A percentile compares a stretch with the other conserved stretches of the same genome.
Evolutionary conservation across 2,888 invertebrate species (phyloP).

Genomic region (Spicauda simplicius): DNA sequence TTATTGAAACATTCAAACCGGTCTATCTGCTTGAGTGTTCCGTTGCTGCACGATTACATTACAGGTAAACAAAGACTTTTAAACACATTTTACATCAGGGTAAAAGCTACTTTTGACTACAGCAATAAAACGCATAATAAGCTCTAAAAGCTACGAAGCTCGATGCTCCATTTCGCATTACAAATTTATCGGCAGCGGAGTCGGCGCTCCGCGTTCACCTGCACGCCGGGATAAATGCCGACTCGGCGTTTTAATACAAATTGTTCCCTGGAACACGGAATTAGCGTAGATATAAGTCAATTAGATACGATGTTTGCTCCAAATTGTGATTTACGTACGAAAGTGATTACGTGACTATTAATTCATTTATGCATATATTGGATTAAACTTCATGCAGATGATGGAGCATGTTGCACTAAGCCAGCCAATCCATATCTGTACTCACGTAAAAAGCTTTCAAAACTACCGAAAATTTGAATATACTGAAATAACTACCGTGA

Average conservation of each 20-base stretch:
- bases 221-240: constrained; percentile 1
- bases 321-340: background rate
- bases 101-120: background rate
- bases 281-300: constrained; percentile 5
- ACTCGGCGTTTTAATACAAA: constrained; percentile 25
- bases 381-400: no score
- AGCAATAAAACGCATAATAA: constrained; percentile 23
- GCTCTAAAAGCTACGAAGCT: constrained; percentile 6
- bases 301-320: background rate
- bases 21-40: no score
- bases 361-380: no score
- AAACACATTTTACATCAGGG: background rate
- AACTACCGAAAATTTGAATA: no score
- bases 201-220: constrained; percentile 11
- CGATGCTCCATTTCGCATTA: constrained; percentile 40
- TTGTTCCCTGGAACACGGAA: constrained; percentile 14
- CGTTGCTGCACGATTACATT: no score
- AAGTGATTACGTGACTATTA: background rate
- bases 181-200: constrained; percentile 43
- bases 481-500: no score
- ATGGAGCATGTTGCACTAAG: no score
- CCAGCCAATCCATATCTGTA: no score
- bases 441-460: no score
- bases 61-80: background rate
- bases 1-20: no score